Evolutionary conservation across 2,797 vertebrate species (phyloP).

Genomic region (Diceros bicornis): DNA sequence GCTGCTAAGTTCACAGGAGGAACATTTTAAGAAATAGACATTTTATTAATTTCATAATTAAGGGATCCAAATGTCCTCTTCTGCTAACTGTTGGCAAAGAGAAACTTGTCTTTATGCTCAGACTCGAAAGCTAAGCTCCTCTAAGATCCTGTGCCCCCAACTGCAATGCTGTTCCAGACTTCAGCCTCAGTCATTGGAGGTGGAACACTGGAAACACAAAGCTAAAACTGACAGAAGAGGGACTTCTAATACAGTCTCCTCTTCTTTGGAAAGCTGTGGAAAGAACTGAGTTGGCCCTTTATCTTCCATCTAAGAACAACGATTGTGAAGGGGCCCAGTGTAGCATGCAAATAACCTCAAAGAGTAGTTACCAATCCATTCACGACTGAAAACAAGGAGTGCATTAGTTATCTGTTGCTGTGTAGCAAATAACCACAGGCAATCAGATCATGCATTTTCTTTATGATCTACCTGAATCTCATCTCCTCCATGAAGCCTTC

Average conservation of each 20-base stretch:
- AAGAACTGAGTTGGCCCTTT: not conserved
- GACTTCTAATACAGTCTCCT: not conserved
- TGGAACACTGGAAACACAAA: not conserved
- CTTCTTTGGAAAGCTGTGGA: not conserved
- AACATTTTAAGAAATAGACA: not conserved
- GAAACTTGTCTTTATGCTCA: not conserved
- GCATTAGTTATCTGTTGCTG: not conserved
- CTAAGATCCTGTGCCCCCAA: accelerated
- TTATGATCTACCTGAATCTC: not conserved
- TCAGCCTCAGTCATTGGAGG: not conserved
- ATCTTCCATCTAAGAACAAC: not conserved
- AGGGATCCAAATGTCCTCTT: not conserved
- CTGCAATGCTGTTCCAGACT: not conserved
- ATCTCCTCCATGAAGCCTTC: not conserved
- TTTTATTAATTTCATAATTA: not conserved
- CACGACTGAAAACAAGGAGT: not conserved
- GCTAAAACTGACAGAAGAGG: not conserved
- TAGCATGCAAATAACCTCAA: not conserved
- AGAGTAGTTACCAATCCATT: not conserved
- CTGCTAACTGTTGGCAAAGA: not conserved
- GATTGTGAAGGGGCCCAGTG: not conserved
- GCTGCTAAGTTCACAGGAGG: not conserved
- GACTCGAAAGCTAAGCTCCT: not conserved
- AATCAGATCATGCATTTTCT: not conserved
- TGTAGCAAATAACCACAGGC: not conserved